Evolutionary conservation across 2,113 vertebrate genomes (phyloP).

Genomic region (Grus americana): DNA sequence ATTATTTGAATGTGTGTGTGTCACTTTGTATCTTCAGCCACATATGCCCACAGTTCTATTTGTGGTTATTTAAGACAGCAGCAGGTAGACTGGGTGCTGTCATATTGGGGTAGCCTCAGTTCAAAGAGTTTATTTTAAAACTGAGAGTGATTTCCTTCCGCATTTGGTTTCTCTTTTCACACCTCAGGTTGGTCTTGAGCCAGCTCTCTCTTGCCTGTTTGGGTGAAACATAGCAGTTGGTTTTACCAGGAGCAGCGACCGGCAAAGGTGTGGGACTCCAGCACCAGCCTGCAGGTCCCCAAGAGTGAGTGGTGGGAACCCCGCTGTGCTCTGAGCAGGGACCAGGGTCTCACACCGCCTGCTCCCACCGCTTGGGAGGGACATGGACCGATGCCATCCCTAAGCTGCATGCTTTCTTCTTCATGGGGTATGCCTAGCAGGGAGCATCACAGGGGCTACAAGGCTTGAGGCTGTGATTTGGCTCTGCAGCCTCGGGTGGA

Average conservation of each 20-base stretch:
- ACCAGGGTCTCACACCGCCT: background rate
- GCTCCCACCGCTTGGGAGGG: background rate
- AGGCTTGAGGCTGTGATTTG: background rate
- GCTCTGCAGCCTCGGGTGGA: background rate
- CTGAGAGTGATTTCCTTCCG: background rate
- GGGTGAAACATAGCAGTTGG: background rate
- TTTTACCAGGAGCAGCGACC: background rate
- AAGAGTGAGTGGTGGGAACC: background rate
- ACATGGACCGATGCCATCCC: accelerated
- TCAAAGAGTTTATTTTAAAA: background rate
- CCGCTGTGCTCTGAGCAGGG: background rate
- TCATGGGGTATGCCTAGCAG: background rate
- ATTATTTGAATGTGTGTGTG: background rate
- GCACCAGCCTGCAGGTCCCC: background rate
- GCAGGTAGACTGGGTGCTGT: background rate
- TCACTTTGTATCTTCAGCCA: background rate
- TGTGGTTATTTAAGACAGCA: background rate
- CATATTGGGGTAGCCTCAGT: background rate
- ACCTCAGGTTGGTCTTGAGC: background rate
- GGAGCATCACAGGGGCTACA: background rate
- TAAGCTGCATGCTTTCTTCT: background rate
- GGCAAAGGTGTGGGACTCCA: background rate
- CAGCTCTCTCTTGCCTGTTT: background rate
- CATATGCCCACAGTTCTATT: background rate
- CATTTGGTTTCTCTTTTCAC: background rate